Evolutionary conservation across 2,797 vertebrate genomes (phyloP).

Genomic region (Acrocephalus scirpaceus): DNA sequence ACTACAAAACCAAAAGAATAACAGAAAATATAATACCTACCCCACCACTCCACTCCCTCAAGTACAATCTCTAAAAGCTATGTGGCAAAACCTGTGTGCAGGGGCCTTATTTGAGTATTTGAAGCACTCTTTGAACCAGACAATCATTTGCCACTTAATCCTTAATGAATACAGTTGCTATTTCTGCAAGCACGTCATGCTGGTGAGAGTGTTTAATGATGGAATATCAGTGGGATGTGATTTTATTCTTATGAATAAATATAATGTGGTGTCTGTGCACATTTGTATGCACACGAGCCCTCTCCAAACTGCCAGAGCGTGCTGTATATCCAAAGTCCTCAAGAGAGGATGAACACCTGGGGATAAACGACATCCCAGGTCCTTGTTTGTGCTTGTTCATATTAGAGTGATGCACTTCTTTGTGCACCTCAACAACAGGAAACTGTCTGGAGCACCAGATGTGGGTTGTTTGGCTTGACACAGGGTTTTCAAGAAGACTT

Average conservation of each 20-base stretch:
- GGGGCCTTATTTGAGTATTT: background rate
- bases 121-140: background rate
- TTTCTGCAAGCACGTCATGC: background rate
- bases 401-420: background rate
- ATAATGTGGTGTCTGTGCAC: background rate
- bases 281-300: background rate
- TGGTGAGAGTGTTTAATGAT: background rate
- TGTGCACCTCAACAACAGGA: background rate
- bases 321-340: background rate
- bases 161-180: background rate
- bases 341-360: background rate
- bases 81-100: background rate
- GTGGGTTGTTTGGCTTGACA: background rate
- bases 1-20: background rate
- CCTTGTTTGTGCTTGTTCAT: background rate
- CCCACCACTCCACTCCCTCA: background rate
- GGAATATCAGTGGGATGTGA: background rate
- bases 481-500: background rate
- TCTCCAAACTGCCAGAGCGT: background rate
- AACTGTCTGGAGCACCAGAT: background rate
- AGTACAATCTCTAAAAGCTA: background rate
- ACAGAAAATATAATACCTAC: background rate
- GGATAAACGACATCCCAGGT: background rate
- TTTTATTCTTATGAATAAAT: constrained; percentile 13
- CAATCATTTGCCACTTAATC: background rate